phyloP scores from a whole-genome alignment of 2,113 vertebrate genomes.

The Colistium nudipinnis region DNA sequence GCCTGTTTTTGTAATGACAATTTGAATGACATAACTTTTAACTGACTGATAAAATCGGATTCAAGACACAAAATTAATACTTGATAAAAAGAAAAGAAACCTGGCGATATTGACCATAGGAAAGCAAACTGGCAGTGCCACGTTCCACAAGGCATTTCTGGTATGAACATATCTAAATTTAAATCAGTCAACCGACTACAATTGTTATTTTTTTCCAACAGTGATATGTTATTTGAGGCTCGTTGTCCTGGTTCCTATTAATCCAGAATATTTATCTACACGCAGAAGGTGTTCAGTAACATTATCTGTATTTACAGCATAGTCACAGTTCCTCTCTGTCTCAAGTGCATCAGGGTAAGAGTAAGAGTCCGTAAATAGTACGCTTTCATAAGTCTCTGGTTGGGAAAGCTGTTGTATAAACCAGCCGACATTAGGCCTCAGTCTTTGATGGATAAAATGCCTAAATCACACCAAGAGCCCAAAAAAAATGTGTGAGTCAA shows the following conservation, averaged over 20 bases:
- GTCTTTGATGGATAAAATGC: constrained; percentile 1
- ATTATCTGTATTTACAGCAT: constrained; percentile 25
- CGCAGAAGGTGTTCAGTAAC: constrained; percentile 19
- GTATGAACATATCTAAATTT: constrained; percentile 40
- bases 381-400: not conserved
- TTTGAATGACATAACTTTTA: not conserved
- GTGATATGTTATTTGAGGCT: constrained; percentile 41
- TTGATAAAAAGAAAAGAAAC: constrained; percentile 3
- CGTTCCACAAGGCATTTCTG: constrained; percentile 69
- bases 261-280: constrained; percentile 34
- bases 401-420: constrained; percentile 22
- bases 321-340: constrained; percentile 49
- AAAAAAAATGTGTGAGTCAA: constrained; percentile 14
- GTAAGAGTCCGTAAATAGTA: not conserved
- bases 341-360: constrained; percentile 36
- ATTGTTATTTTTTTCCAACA: constrained; percentile 29
- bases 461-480: not conserved
- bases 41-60: constrained; percentile 8
- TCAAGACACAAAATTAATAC: constrained; percentile 16
- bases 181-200: constrained; percentile 25
- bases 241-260: constrained; percentile 28
- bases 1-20: constrained; percentile 28
- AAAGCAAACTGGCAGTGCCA: constrained; percentile 52
- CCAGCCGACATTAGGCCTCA: constrained; percentile 4
- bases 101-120: constrained; percentile 7